phyloP scores from a whole-genome alignment of 35 echinoderm and acorn worm species.

The Eucidaris tribuloides region DNA sequence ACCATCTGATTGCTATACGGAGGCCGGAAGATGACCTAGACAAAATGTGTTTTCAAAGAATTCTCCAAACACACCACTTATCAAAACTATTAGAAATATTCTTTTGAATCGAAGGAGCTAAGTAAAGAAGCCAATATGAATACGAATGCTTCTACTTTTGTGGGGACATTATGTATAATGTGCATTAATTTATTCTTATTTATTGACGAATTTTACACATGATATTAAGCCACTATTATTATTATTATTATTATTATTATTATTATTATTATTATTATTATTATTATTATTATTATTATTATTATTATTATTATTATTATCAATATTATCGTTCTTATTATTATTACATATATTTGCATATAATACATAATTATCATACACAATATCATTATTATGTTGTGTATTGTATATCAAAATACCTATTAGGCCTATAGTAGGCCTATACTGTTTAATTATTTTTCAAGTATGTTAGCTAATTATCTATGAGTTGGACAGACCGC shows the following conservation, averaged over 20 bases:
- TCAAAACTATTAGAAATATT: background rate
- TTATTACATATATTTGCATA: no score
- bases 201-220: background rate
- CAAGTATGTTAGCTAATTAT: no score
- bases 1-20: no score
- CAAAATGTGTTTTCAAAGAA: background rate
- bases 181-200: background rate
- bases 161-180: background rate
- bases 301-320: background rate
- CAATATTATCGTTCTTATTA: background rate
- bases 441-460: no score
- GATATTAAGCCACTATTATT: background rate
- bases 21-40: background rate
- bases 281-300: background rate
- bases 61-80: background rate
- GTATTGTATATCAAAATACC: no score
- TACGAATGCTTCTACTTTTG: background rate
- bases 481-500: no score
- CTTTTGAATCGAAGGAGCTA: background rate
- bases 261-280: background rate
- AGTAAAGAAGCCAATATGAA: background rate
- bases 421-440: no score
- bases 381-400: no score
- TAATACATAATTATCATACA: no score
- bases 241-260: background rate